Evolutionary conservation across 35 echinoderm and acorn worm genomes (phyloP).

Genomic region (Anneissia japonica): DNA sequence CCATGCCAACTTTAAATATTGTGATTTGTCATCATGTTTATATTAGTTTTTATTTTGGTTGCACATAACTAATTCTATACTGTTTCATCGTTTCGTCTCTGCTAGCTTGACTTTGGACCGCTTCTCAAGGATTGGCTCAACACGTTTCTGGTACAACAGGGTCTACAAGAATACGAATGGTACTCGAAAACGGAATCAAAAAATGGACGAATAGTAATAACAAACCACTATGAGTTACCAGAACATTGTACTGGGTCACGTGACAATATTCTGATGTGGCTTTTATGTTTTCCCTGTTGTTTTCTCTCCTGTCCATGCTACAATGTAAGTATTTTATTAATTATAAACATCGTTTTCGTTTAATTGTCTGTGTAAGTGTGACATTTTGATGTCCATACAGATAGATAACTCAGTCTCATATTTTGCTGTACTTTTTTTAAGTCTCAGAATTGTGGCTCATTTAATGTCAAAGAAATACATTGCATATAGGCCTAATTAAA

Average conservation of each 20-base stretch:
- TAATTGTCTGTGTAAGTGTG: too few species aligned
- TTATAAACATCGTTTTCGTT: too few species aligned
- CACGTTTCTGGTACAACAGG: background rate
- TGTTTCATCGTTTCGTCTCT: background rate
- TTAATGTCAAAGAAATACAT: too few species aligned
- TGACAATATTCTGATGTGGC: background rate
- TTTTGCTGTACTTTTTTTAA: too few species aligned
- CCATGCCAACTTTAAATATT: too few species aligned
- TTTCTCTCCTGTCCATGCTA: background rate
- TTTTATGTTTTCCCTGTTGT: background rate
- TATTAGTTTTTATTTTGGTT: too few species aligned
- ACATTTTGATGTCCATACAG: too few species aligned
- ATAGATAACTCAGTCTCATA: too few species aligned
- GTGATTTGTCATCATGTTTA: too few species aligned
- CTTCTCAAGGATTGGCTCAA: background rate
- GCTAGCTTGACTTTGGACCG: background rate
- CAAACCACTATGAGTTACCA: background rate
- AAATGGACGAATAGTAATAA: background rate
- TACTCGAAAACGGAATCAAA: background rate
- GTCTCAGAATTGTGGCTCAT: too few species aligned
- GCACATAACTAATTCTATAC: too few species aligned
- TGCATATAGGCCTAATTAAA: too few species aligned
- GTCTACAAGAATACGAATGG: background rate
- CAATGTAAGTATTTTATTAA: background rate
- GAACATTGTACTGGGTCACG: background rate